Conservation (phyloP, 2,797 vertebrate genomes). For the Bucorvus abyssinicus region DNA sequence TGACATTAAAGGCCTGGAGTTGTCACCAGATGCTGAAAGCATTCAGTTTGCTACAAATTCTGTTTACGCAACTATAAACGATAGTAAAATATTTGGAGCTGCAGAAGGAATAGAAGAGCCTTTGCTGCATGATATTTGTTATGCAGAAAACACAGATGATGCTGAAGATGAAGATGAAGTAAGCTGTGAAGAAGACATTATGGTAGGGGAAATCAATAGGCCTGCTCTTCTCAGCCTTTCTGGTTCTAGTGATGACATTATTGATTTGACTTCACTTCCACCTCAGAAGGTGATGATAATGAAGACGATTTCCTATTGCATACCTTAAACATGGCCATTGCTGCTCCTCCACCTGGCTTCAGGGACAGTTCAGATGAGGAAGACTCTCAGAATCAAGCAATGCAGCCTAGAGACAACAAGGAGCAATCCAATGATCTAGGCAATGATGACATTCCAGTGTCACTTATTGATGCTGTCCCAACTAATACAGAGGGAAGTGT, state of each 20-base stretch:
- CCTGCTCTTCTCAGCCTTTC: slow-evolving; percentile 89
- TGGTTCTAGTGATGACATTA: slow-evolving; percentile 97
- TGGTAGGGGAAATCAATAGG: slow-evolving; percentile 88
- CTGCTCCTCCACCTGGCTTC: slow-evolving; percentile 96
- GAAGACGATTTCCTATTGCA: slow-evolving; percentile 94
- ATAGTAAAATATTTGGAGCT: slow-evolving; percentile 89
- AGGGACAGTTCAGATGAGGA: slow-evolving; percentile 99
- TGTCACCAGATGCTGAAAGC: slow-evolving; percentile 85
- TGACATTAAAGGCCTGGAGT: slow-evolving; percentile 89
- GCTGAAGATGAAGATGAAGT: slow-evolving; percentile 96
- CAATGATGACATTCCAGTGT: slow-evolving; percentile 91
- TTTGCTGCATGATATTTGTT: slow-evolving; percentile 95
- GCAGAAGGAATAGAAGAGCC: slow-evolving; percentile 93
- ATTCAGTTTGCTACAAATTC: slow-evolving; percentile 87
- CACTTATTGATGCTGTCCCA: slow-evolving; percentile 95
- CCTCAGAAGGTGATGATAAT: slow-evolving; percentile 89
- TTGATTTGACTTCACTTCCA: slow-evolving; percentile 96
- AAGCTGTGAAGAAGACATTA: slow-evolving; percentile 95
- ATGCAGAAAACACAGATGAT: slow-evolving; percentile 95
- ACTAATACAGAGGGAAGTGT: slow-evolving; percentile 81
- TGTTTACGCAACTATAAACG: slow-evolving; percentile 87
- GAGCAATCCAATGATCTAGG: slow-evolving; percentile 69
- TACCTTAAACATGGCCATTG: slow-evolving; percentile 96
- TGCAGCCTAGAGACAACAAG: slow-evolving; percentile 69
- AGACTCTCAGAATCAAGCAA: slow-evolving; percentile 84